Evolutionary conservation across 2,797 vertebrate species (phyloP), one percentile per base, ranked within the genome.

Genomic region (Glossophaga mutica): DNA sequence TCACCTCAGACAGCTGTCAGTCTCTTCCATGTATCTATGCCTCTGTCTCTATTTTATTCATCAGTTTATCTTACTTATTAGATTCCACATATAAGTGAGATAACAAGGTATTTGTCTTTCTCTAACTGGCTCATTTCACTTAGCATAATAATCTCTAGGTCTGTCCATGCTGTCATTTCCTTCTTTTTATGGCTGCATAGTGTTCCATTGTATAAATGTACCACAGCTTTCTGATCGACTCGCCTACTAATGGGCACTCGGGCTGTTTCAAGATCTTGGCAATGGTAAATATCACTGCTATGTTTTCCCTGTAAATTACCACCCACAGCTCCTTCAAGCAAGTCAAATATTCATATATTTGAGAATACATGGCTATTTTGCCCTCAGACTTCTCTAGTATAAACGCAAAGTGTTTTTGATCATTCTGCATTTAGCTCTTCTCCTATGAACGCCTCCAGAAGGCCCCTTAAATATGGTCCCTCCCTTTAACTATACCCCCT

Each of bases 331-430:
- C 34, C 55, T 55, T 68, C 67, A 78, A 77, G 73, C 39, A 83
- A 93, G 37, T 78, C 48, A 71, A 73, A 87, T 87, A 91, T 39
- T 82, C 55, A 71, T n/a, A 50, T 57, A 93, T 82, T 85, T 88
- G n/a, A 81, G 42, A 39, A 57, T 59, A 26, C 82, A 89, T 83
- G 26, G 73, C 19, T 86, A 34, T 73, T 87, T 76, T 93, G 21
- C 19, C 52, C 42, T 89, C 52, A 90, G 32, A 77, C 46, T 65
- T 95, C 59, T 91, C 50, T 15, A 57, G 24, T 81, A 39, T 88
- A 88, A 82, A 74, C 52, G 65, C n/a, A 92, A 67, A 93, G 65
- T 16, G 15, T 62, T 85, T 24, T 59, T 73, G n/a, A 73, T 71
- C 32, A 42, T 88, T 85, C 52, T 73, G 19, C 46, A 70, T 79